phyloP scores from a whole-genome alignment of 2,888 invertebrate species.

The Alentia gelatinosa region DNA sequence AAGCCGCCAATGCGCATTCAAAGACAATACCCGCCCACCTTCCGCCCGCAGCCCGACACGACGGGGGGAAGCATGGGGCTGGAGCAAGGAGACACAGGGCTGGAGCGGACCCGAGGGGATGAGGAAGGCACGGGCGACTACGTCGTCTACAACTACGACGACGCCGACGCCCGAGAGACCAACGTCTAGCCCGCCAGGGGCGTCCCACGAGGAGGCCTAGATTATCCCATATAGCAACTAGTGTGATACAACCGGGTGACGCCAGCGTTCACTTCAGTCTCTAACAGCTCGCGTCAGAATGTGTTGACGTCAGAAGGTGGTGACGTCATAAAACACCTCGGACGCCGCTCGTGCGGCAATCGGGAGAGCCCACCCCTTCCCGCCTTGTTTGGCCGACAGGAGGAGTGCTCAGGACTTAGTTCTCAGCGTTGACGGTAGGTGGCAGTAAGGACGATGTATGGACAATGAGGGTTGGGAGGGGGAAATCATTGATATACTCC shows the following conservation, averaged over 20 bases:
- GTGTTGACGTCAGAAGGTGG: background rate
- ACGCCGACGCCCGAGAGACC: conserved; percentile 39
- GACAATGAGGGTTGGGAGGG: background rate
- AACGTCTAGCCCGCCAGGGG: conserved; percentile 38
- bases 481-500: background rate
- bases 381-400: no score
- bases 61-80: background rate
- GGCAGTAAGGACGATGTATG: background rate
- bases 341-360: no score
- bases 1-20: conserved; percentile 32
- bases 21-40: conserved; percentile 43
- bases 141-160: conserved; percentile 31
- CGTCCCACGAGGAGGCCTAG: background rate
- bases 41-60: background rate
- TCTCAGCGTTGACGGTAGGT: background rate
- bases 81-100: background rate
- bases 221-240: conserved; percentile 33
- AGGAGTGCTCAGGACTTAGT: background rate
- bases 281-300: background rate
- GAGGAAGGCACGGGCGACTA: background rate
- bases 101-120: background rate
- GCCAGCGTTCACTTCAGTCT: background rate
- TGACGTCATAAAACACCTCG: background rate
- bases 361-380: no score
- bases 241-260: conserved; percentile 21